These are phyloP conservation scores for Caenorhabditis panamensis DNA, from an alignment of 2,888 invertebrate species.

Conservation along the genomic window DNA sequence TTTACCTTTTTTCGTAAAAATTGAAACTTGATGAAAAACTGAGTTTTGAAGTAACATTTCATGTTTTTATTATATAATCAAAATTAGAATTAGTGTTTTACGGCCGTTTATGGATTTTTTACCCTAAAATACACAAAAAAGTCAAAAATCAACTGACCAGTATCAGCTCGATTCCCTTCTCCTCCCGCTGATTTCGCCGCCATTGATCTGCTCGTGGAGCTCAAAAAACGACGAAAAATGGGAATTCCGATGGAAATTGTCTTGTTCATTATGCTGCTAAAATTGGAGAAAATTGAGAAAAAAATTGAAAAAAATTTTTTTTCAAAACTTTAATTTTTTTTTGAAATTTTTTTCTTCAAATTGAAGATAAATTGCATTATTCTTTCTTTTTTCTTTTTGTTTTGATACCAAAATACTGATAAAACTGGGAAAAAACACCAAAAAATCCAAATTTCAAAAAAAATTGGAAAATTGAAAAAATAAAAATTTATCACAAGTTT, in stretches of 20 bases:
- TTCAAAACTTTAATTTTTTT: too few relatives aligned
- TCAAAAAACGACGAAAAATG: conserved; percentile 16
- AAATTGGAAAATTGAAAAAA: neutral
- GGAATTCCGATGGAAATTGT: neutral
- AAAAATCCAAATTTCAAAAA: neutral
- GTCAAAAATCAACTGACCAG: too few relatives aligned
- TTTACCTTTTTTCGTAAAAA: neutral
- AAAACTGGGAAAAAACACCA: neutral
- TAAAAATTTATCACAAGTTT: neutral
- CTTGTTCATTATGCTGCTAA: conserved; percentile 35
- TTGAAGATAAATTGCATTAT: neutral
- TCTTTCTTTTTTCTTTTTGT: neutral
- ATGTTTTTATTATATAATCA: too few relatives aligned
- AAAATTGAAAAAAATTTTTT: neutral
- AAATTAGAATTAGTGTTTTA: too few relatives aligned
- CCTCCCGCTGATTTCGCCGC: neutral
- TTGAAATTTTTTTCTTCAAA: too few relatives aligned
- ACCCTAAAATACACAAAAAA: neutral
- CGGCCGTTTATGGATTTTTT: too few relatives aligned
- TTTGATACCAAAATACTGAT: too few relatives aligned
- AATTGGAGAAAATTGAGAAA: neutral
- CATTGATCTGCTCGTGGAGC: conserved; percentile 3
- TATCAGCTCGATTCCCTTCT: conserved; percentile 45
- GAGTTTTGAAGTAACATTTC: too few relatives aligned
- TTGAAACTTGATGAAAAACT: too few relatives aligned